phyloP scores from a whole-genome alignment of 2,797 vertebrate species.

The Poeciliopsis gracilis region DNA sequence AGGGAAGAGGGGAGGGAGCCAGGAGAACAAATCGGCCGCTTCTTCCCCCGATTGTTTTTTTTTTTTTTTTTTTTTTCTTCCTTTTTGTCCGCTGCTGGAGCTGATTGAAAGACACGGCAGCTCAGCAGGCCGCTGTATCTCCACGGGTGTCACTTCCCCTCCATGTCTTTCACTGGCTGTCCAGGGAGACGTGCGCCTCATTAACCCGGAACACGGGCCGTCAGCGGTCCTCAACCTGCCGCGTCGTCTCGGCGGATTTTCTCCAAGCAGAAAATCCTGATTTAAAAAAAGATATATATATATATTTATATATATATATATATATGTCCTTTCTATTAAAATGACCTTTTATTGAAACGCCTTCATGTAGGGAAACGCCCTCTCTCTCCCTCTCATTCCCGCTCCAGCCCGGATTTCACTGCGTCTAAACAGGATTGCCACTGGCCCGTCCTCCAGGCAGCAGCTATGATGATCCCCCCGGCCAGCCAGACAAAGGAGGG shows the following conservation, averaged over 20 bases:
- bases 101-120: conserved; percentile 69
- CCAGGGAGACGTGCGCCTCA: conserved; percentile 61
- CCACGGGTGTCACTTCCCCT: conserved; percentile 77
- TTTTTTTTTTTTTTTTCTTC: conserved; percentile 34
- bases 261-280: background rate
- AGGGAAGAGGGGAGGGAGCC: conserved; percentile 62
- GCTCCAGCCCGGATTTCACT: conserved; percentile 63
- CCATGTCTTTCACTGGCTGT: conserved; percentile 72
- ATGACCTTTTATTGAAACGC: background rate
- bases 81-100: conserved; percentile 55
- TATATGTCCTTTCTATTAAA: background rate
- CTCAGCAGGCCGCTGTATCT: conserved; percentile 75
- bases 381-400: conserved; percentile 15
- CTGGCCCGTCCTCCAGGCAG: conserved; percentile 72
- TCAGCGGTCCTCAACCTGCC: conserved; percentile 42
- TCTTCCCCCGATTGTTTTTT: conserved; percentile 52
- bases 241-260: conserved; percentile 2
- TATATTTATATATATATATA: too few species aligned
- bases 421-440: conserved; percentile 78
- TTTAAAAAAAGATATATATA: background rate
- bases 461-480: conserved; percentile 75
- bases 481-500: conserved; percentile 78
- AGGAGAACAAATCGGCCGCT: conserved; percentile 75
- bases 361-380: conserved; percentile 4
- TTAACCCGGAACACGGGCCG: conserved; percentile 71